Evolutionary conservation across 2,113 vertebrate genomes (phyloP), one percentile per base, ranked within the genome.

Genomic region (Talpa occidentalis): DNA sequence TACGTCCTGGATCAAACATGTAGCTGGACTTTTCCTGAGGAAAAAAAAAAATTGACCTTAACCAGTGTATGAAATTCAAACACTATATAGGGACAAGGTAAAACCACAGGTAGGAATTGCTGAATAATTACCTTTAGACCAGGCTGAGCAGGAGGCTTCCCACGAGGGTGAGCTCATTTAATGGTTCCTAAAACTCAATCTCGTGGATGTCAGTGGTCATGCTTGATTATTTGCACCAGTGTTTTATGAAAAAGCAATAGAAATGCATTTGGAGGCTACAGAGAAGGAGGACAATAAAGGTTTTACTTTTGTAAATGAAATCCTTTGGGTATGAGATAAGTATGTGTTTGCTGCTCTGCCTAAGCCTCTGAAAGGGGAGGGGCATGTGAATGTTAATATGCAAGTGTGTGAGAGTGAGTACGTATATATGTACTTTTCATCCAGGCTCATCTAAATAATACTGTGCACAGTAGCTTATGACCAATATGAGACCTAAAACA

Each of bases 181-280:
- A 98, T 98, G 98, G 98, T 98, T 98, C 98, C 98, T 98, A 98
- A 98, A 98, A 98, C 98, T 98, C 98, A 98, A 98, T 98, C 98
- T 98, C 72, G 94, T 96, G 97, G 97, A 98, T 98, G 98, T 98
- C 98, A 98, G 40, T 98, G 98, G 98, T 98, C 98, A 98, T 98
- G 98, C 98, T 98, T 98, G 98, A 98, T 98, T 98, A 98, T 98
- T 98, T 98, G 98, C 97, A 67, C 95, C 47, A 56, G 93, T 98
- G 96, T 98, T 98, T 98, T 98, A 98, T 98, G 98, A 98, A 98
- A 98, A 98, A 98, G 98, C 98, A 98, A 97, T 98, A 98, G 98
- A 98, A 98, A 98, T 97, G 96, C 97, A 64, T 69, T 49, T 79
- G 96, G 98, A 98, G 95, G 86, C 80, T 92, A 62, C 93, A 81